Base-by-base conservation (phyloP, 2,113 vertebrate genomes). In the Rhinopomastus cyanomelas region DNA sequence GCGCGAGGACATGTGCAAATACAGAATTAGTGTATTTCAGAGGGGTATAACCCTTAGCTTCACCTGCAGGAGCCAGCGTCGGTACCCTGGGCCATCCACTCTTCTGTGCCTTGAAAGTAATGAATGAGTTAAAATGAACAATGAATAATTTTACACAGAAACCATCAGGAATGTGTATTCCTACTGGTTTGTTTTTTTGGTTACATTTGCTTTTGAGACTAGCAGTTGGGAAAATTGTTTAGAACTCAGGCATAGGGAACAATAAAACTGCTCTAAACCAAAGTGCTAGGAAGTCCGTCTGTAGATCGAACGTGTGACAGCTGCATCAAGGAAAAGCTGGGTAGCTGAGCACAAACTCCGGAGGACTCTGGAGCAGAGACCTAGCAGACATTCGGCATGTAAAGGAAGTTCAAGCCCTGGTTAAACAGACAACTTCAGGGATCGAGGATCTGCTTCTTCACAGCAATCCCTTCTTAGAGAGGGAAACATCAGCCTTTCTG, bases 81-180 rank as follows among this genome's bases (percentile, higher is more conserved):
- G 46, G 81, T 39, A 86, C 42, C 55, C 59, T 52, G 19, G 67
- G 62, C 59, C 74, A 75, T 42, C 49, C 11, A 34, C 36, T 64
- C 48, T 30, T 55, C 71, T 49, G 26, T 84, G 60, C 36, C 52
- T 39, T 37, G 11, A 82, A 88, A 87, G 90, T 21, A 88, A 57
- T 62, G 74, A 93, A 94, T 64, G 90, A 88, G 92, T 90, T 93
- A 96, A 95, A 95, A 85, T 29, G 64, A 92, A 82, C 92, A 95
- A 94, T 87, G 84, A 91, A 87, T 76, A 55, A 90, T 85, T 94
- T 93, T 92, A 90, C 81, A 93, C 52, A 94, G 92, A 94, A 96
- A 95, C 88, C 88, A 92, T 71, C 78, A 95, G 92, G 90, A 93
- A 94, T 92, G 83, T 6, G 7, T 93, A 86, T 93, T 92, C 87